A percentile compares a stretch with the other conserved stretches of the same genome.
Conservation (phyloP, 2,797 vertebrate genomes). For the Sus cebifrons region DNA sequence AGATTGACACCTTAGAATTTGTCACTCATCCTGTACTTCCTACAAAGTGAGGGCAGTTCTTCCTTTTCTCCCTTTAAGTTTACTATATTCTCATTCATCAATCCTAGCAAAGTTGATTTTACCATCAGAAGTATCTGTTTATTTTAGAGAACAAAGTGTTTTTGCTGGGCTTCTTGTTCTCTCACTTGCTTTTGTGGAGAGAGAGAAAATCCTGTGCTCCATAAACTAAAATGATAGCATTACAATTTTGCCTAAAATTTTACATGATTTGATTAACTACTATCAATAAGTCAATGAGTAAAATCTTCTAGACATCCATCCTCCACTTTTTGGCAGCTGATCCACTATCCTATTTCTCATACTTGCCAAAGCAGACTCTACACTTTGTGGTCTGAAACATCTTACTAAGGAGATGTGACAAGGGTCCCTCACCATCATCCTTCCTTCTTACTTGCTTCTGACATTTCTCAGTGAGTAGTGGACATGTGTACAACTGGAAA, state of each 20-base stretch:
- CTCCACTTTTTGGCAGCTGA: slow-evolving; percentile 6
- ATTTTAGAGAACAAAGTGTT: slow-evolving; percentile 14
- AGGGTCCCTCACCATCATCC: not conserved
- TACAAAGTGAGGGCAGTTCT: not conserved
- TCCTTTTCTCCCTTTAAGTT: not conserved
- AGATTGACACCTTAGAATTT: slow-evolving; percentile 1
- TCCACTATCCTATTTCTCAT: not conserved
- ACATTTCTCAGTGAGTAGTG: not conserved
- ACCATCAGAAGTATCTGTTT: not conserved
- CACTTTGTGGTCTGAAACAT: not conserved
- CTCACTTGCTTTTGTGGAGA: slow-evolving; percentile 7
- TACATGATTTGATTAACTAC: not conserved
- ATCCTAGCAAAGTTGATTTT: not conserved
- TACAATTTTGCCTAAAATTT: slow-evolving; percentile 23
- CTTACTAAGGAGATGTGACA: not conserved
- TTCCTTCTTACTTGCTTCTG: not conserved
- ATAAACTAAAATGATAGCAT: slow-evolving; percentile 38
- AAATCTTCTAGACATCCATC: not conserved
- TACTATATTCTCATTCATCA: not conserved
- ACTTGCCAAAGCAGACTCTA: not conserved
- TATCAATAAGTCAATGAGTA: not conserved
- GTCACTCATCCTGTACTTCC: not conserved
- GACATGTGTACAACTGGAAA: not conserved
- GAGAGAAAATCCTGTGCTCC: not conserved
- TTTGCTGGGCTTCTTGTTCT: slow-evolving; percentile 20